Evolutionary conservation across 2,113 vertebrate species (phyloP), one percentile per base, ranked within the genome.

Genomic region (Rostratula benghalensis): DNA sequence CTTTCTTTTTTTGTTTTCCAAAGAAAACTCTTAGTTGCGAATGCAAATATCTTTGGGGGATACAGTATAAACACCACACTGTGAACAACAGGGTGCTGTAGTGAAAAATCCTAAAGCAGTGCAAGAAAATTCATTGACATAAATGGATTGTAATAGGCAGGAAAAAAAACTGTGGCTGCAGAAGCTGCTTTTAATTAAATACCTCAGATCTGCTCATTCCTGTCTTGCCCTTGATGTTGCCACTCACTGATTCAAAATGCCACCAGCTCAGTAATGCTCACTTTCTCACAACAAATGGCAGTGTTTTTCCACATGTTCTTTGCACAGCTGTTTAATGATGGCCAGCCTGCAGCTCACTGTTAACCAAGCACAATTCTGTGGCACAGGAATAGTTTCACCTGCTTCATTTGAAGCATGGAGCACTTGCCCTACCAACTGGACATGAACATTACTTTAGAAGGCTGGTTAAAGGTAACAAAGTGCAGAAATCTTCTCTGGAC

Each of bases 151-250:
- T 82, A 85, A 87, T 4, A 57, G 53, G 65, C 75, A 85, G 87
- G 81, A 82, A 89, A 80, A 80, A 37, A 83, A 89, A 84, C 57
- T 78, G 73, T 91, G 87, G 65, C 81, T 90, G 87, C 67, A 46
- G 75, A 82, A 83, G 71, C 50, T 71, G 80, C 7, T 90, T 83
- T 85, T 83, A 89, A 90, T 85, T 76, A 93, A 96, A 88, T 79
- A 28, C 75, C 75, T 57, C 17, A 21, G 50, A 57, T 35, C 78
- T 83, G 53, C 65, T 94, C 45, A 25, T 80, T 82, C 19, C 9
- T 74, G 54, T 43, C 90, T 35, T 93, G 78, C 41, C 71, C 75
- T 85, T 77, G 88, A 51, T 74, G 79, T 88, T 91, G 88, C 88
- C 94, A 90, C 79, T 95, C 91, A 19, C 11, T 2, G 37, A 31